These are phyloP conservation scores for Eulemur albifrons DNA, from an alignment of 2,797 vertebrate species.

Conservation along the genomic window DNA sequence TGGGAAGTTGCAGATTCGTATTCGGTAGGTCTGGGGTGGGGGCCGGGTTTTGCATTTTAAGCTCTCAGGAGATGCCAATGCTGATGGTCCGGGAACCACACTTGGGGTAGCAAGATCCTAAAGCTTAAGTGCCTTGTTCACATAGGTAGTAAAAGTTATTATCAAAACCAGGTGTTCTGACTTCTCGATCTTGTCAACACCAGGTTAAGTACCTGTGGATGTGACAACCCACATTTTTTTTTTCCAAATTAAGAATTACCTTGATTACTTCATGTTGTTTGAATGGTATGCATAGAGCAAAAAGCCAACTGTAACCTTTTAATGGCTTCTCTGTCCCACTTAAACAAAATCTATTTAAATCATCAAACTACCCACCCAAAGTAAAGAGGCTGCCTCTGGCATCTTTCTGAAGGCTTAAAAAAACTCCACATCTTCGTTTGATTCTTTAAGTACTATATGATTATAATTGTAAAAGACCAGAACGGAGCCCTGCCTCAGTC, in stretches of 20 bases:
- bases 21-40: background rate
- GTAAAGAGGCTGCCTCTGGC: background rate
- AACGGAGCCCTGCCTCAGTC: background rate
- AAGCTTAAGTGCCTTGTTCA: background rate
- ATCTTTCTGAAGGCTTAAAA: background rate
- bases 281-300: background rate
- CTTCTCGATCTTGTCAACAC: background rate
- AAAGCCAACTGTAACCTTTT: background rate
- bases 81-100: background rate
- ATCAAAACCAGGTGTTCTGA: conserved; percentile 1
- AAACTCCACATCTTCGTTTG: background rate
- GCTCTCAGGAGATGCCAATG: background rate
- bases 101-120: background rate
- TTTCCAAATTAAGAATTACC: background rate
- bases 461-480: background rate
- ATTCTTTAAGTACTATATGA: background rate
- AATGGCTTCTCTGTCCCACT: conserved; percentile 14
- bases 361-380: background rate
- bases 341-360: conserved; percentile 5
- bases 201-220: background rate
- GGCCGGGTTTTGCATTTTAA: background rate
- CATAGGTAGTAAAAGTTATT: background rate
- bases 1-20: background rate
- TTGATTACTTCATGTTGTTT: conserved; percentile 6
- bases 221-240: background rate